phyloP scores from a whole-genome alignment of 1,140 invertebrate genomes.

The Drosophila guanche region DNA sequence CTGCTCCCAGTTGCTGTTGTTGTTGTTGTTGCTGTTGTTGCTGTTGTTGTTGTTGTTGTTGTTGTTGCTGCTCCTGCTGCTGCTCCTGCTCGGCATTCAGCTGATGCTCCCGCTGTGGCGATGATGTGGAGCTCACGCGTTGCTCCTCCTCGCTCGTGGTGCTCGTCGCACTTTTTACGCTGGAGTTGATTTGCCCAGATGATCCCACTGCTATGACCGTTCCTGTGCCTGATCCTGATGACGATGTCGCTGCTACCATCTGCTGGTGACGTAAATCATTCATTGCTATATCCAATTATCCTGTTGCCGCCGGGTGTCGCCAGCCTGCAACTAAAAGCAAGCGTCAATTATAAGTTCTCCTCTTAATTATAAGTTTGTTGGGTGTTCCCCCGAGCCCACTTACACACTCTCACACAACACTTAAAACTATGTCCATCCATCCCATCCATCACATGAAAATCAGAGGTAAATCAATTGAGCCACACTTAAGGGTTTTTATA shows the following conservation, averaged over 20 bases:
- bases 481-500: too few relatives aligned
- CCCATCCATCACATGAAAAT: too few relatives aligned
- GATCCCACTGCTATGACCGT: constrained; percentile 42
- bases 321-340: constrained; percentile 20
- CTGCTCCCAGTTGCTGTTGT: constrained; percentile 26
- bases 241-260: constrained; percentile 75
- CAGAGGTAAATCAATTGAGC: too few relatives aligned
- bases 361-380: too few relatives aligned
- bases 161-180: constrained; percentile 28
- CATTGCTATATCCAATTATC: constrained; percentile 73
- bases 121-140: constrained; percentile 69
- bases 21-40: constrained; percentile 30
- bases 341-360: too few relatives aligned
- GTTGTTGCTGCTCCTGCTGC: constrained; percentile 27
- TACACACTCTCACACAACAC: too few relatives aligned
- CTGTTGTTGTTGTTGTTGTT: constrained; percentile 30
- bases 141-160: constrained; percentile 54
- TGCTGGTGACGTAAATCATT: constrained; percentile 81
- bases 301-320: constrained; percentile 57
- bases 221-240: constrained; percentile 54
- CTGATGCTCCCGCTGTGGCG: constrained; percentile 56
- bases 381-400: too few relatives aligned
- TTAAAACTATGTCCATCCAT: too few relatives aligned
- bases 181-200: constrained; percentile 24
- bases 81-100: constrained; percentile 59